Conservation (phyloP, 2,888 invertebrate genomes). For the Aspidiotus rigidus region DNA sequence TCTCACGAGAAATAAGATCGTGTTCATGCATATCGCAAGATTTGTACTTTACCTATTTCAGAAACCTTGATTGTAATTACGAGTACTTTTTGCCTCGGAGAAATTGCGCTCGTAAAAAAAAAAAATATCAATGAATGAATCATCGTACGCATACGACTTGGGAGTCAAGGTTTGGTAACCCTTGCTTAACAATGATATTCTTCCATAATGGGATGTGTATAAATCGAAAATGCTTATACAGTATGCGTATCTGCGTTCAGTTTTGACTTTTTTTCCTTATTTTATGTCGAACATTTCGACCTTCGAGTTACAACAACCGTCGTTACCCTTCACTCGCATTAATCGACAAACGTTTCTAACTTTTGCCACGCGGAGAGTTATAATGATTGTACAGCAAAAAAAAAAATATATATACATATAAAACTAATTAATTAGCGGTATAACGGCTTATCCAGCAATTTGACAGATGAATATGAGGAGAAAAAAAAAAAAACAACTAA, state of each 20-base stretch:
- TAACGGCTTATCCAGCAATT: slow-evolving; percentile 4
- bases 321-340: slow-evolving; percentile 3
- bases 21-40: too few species aligned
- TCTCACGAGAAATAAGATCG: too few species aligned
- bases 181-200: slow-evolving; percentile 22
- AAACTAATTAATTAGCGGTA: slow-evolving; percentile 30
- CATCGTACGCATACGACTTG: neutral
- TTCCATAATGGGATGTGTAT: slow-evolving; percentile 19
- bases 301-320: neutral
- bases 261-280: slow-evolving; percentile 4
- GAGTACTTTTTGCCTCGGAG: neutral
- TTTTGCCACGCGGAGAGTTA: neutral
- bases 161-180: slow-evolving; percentile 30
- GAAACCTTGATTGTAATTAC: neutral
- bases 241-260: neutral
- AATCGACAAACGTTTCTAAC: slow-evolving; percentile 3
- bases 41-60: neutral
- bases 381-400: slow-evolving; percentile 28
- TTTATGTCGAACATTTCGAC: neutral
- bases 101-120: neutral
- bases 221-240: slow-evolving; percentile 11
- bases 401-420: slow-evolving; percentile 19
- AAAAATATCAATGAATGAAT: slow-evolving; percentile 9
- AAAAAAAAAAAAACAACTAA: neutral
- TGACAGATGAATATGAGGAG: slow-evolving; percentile 12